Percentiles rank a stretch among this genome's conserved stretches.
Evolutionary conservation across 2,888 invertebrate species (phyloP).

Genomic region (Amiota minor): DNA sequence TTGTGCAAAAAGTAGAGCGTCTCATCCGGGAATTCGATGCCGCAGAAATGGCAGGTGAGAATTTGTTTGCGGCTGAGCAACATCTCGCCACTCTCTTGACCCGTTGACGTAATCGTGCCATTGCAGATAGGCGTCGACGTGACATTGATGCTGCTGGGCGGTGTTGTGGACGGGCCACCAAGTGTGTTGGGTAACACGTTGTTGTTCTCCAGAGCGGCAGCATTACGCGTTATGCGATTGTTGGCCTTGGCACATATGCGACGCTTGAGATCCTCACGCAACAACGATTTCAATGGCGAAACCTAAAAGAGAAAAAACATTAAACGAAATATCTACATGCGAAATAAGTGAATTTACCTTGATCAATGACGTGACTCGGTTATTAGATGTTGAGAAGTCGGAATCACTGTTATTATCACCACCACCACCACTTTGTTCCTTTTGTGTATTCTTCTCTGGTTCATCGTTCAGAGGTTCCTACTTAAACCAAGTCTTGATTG

Average conservation of each 20-base stretch:
- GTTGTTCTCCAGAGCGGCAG: conserved; percentile 67
- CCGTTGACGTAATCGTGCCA: conserved; percentile 83
- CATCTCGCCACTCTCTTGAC: conserved; percentile 76
- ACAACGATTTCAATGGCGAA: conserved; percentile 87
- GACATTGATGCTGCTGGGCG: conserved; percentile 64
- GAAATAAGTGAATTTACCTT: conserved; percentile 75
- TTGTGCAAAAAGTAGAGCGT: conserved; percentile 97
- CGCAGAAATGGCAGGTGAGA: conserved; percentile 91
- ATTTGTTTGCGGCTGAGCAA: conserved; percentile 74
- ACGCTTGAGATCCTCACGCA: conserved; percentile 87
- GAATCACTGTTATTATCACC: conserved; percentile 61
- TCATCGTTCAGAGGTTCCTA: conserved; percentile 65
- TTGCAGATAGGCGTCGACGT: conserved; percentile 75
- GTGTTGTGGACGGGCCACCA: conserved; percentile 44
- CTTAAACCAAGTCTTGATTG: conserved; percentile 15
- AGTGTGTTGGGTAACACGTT: conserved; percentile 69
- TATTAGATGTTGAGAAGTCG: conserved; percentile 76
- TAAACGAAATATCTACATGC: background rate
- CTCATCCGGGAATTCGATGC: conserved; percentile 95
- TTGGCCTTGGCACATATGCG: conserved; percentile 83
- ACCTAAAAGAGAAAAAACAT: conserved; percentile 70
- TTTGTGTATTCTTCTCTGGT: conserved; percentile 26
- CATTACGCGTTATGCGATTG: conserved; percentile 74
- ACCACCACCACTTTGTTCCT: conserved; percentile 23
- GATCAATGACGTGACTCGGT: conserved; percentile 84